Conservation (phyloP, 1,140 invertebrate genomes). For the Tribolium castaneum region DNA sequence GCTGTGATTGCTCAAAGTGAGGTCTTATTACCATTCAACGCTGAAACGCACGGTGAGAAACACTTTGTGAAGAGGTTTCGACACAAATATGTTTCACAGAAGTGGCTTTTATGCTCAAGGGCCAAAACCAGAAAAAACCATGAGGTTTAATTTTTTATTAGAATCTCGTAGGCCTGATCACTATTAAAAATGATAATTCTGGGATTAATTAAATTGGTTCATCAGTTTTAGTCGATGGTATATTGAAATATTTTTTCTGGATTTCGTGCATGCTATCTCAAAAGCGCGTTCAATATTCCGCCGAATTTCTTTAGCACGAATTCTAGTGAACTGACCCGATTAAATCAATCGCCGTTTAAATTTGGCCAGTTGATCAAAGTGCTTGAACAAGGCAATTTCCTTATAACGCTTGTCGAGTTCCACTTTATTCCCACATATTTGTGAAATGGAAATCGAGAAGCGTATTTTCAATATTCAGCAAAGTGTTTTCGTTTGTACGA, state of each 20-base stretch:
- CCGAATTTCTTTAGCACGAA: not conserved
- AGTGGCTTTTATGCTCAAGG: no score
- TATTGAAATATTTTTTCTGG: not conserved
- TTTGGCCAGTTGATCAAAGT: conserved; percentile 31
- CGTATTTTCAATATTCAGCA: conserved; percentile 41
- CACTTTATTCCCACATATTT: conserved; percentile 34
- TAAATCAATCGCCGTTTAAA: conserved; percentile 28
- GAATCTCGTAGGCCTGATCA: no score
- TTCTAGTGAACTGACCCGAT: conserved; percentile 17
- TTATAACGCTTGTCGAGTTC: conserved; percentile 1
- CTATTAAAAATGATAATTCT: not conserved
- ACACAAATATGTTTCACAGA: no score
- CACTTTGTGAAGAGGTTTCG: no score
- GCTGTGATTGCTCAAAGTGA: conserved; percentile 19
- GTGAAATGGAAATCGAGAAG: conserved; percentile 20
- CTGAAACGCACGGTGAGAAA: not conserved
- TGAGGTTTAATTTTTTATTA: no score
- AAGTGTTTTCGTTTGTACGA: conserved; percentile 35
- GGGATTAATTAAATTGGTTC: not conserved
- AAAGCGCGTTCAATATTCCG: not conserved
- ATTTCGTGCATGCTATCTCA: not conserved
- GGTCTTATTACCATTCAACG: conserved; percentile 3
- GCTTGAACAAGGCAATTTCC: conserved; percentile 29
- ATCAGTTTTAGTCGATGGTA: not conserved
- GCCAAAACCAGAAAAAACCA: no score